phyloP scores from a whole-genome alignment of 2,888 invertebrate species.

The Eurytoma adleriae region DNA sequence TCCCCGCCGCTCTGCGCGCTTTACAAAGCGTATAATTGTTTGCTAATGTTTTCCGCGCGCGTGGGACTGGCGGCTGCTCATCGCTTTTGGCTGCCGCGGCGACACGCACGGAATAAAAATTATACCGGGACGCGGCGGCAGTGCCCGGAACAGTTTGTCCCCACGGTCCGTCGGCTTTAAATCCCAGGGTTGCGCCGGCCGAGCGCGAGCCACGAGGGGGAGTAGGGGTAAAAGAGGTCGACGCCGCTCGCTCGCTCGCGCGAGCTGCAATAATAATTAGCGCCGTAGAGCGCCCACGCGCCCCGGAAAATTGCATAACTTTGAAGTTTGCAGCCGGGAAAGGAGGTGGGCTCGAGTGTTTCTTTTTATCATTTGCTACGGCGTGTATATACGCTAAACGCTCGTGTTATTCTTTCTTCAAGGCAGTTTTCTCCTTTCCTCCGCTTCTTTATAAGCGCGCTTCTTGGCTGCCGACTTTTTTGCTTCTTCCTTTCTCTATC shows the following conservation, averaged over 20 bases:
- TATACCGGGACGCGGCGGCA: neutral
- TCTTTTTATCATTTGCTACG: constrained; percentile 43
- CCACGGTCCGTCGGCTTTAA: constrained; percentile 39
- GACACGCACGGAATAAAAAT: constrained; percentile 34
- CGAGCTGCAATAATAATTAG: constrained; percentile 46
- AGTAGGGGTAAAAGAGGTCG: constrained; percentile 6
- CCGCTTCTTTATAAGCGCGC: neutral
- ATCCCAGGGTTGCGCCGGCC: neutral
- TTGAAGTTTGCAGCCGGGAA: constrained; percentile 26
- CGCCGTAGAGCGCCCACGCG: neutral
- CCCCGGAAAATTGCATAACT: constrained; percentile 44
- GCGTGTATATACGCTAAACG: neutral
- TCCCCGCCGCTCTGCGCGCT: neutral
- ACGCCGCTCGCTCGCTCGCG: constrained; percentile 20
- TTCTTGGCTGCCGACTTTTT: constrained; percentile 1
- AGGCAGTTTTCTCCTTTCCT: neutral
- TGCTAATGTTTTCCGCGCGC: constrained; percentile 27
- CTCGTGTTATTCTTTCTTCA: constrained; percentile 35
- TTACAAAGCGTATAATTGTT: constrained; percentile 38
- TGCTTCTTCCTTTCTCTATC: neutral
- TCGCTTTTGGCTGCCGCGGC: neutral
- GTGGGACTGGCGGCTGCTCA: constrained; percentile 4
- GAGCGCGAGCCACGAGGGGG: neutral
- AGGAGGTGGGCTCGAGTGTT: constrained; percentile 24
- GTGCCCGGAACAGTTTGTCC: constrained; percentile 2